phyloP scores from a whole-genome alignment of 2,113 vertebrate genomes.

The Pipa parva region DNA sequence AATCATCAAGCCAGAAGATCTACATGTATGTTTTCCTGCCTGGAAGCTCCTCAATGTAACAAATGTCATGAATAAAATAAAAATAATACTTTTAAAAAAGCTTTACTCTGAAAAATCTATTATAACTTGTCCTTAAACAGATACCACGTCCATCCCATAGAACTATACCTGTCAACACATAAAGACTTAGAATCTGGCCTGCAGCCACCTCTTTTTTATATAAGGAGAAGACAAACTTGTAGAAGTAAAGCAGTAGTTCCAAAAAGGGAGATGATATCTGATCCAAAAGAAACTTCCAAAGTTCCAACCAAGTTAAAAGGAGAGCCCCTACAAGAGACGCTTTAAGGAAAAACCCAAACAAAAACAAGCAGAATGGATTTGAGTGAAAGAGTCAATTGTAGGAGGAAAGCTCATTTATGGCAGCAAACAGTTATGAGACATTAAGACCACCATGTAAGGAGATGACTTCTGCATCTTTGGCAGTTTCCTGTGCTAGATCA shows the following conservation, averaged over 20 bases:
- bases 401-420: conserved; percentile 46
- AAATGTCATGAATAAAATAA: conserved; percentile 31
- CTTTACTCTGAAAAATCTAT: conserved; percentile 19
- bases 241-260: conserved; percentile 62
- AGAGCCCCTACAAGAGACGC: conserved; percentile 62
- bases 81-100: too few species aligned
- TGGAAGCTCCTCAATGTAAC: conserved; percentile 39
- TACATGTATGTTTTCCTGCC: conserved; percentile 28
- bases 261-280: conserved; percentile 52
- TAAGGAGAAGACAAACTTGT: conserved; percentile 64
- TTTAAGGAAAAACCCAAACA: conserved; percentile 54
- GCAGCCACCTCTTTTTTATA: conserved; percentile 60
- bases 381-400: conserved; percentile 57
- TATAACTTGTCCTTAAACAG: conserved; percentile 38
- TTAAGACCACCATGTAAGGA: conserved; percentile 58
- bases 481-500: conserved; percentile 21
- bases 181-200: conserved; percentile 54
- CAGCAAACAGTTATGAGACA: conserved; percentile 45
- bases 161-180: conserved; percentile 53
- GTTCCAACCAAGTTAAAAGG: conserved; percentile 67
- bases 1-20: conserved; percentile 29
- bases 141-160: conserved; percentile 45
- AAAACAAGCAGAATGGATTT: conserved; percentile 50
- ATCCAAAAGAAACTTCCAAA: conserved; percentile 64
- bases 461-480: conserved; percentile 48